Evolutionary conservation across 2,113 vertebrate species (phyloP).

Genomic region (Brachypodius melanocephalos): DNA sequence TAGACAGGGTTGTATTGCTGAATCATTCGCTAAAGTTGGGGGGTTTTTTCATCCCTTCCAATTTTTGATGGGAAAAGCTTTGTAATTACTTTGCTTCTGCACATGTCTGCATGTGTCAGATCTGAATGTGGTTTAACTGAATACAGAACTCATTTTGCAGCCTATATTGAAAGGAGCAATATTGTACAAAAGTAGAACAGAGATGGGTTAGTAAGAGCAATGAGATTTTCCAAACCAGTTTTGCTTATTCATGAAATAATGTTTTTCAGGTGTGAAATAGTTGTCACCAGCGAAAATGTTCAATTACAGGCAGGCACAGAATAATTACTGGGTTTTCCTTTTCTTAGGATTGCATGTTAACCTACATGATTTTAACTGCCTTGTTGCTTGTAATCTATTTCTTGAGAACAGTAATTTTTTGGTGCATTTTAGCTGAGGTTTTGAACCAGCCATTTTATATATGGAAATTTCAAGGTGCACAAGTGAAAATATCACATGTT

Average conservation of each 20-base stretch:
- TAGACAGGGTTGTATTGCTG: background rate
- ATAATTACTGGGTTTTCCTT: background rate
- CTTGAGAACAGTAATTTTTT: background rate
- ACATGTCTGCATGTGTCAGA: background rate
- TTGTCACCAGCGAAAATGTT: background rate
- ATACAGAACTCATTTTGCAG: background rate
- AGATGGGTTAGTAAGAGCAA: background rate
- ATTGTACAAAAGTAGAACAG: background rate
- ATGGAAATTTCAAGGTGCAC: background rate
- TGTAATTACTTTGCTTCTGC: background rate
- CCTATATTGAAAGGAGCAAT: background rate
- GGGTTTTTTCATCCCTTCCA: background rate
- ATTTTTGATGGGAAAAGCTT: background rate
- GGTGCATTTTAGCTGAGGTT: background rate
- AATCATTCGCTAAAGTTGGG: background rate
- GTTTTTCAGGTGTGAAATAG: background rate
- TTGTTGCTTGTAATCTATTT: background rate
- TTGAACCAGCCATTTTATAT: background rate
- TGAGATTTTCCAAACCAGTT: background rate
- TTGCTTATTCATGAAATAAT: background rate
- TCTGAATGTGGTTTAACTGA: background rate
- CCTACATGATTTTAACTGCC: background rate
- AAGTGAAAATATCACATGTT: background rate
- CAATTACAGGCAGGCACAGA: background rate
- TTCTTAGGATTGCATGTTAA: background rate